phyloP scores from a whole-genome alignment of 2,113 vertebrate genomes.

The Eudyptes chrysolophus region DNA sequence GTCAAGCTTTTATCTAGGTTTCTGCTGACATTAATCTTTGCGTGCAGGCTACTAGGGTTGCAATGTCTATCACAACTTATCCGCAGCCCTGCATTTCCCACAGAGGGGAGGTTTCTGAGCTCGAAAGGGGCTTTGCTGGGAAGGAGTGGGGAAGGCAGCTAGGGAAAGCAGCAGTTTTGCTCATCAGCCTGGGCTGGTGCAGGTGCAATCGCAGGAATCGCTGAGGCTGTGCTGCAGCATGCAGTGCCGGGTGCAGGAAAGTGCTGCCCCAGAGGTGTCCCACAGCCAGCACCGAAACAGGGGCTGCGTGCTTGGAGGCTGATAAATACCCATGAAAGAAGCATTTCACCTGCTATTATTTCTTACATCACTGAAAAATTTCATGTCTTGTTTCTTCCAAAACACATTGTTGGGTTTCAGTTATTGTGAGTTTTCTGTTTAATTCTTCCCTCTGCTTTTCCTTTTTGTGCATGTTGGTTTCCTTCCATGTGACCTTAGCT shows the following conservation, averaged over 20 bases:
- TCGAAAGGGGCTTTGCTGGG: not conserved
- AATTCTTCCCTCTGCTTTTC: not conserved
- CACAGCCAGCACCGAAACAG: accelerated
- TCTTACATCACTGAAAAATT: not conserved
- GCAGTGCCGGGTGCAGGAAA: accelerated
- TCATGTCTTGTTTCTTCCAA: not conserved
- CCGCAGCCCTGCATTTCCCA: not conserved
- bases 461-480: not conserved
- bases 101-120: not conserved
- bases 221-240: not conserved
- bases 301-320: accelerated
- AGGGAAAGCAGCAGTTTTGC: not conserved
- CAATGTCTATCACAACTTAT: not conserved
- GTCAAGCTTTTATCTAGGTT: slow-evolving; percentile 24
- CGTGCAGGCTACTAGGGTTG: not conserved
- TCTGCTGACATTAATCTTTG: slow-evolving; percentile 8
- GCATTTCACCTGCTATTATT: not conserved
- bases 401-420: not conserved
- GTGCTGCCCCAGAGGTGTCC: not conserved
- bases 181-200: not conserved
- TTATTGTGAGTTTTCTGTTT: not conserved
- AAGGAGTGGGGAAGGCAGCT: not conserved
- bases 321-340: not conserved
- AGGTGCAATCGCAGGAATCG: accelerated
- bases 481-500: not conserved